Conservation (phyloP, 2,888 invertebrate species). For the Bombyx huttoni region DNA sequence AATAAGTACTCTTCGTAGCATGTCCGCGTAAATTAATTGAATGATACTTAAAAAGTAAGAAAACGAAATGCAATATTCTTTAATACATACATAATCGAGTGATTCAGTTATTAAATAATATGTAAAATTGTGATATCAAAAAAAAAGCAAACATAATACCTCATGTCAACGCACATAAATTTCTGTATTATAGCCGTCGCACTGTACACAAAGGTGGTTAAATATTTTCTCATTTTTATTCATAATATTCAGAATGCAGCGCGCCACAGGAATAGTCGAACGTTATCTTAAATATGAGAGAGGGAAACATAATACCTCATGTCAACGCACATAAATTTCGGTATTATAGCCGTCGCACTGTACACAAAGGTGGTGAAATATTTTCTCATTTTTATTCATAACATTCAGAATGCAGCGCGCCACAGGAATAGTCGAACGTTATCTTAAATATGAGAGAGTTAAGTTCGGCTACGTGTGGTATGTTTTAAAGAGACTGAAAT, state of each 20-base stretch:
- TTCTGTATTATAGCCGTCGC: slow-evolving; percentile 23
- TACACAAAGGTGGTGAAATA: slow-evolving; percentile 35
- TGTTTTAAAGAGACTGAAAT: slow-evolving; percentile 58
- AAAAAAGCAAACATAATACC: background rate
- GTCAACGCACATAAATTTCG: slow-evolving; percentile 16
- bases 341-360: slow-evolving; percentile 23
- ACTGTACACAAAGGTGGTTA: slow-evolving; percentile 30
- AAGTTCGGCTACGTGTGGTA: slow-evolving; percentile 48
- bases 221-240: slow-evolving; percentile 54
- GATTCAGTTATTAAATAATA: no score
- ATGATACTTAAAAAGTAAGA: no score
- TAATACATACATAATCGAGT: no score
- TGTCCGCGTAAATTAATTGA: no score
- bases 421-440: slow-evolving; percentile 53
- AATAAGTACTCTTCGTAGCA: no score
- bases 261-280: slow-evolving; percentile 48
- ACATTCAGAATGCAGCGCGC: slow-evolving; percentile 31
- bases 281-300: slow-evolving; percentile 62
- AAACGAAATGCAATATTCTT: no score
- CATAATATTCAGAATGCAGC: slow-evolving; percentile 30
- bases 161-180: slow-evolving; percentile 12
- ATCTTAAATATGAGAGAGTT: slow-evolving; percentile 61
- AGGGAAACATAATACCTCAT: slow-evolving; percentile 10
- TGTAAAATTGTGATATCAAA: background rate
- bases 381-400: slow-evolving; percentile 49